Evolutionary conservation across 2,113 vertebrate species (phyloP).

Genomic region (Lepus americanus): DNA sequence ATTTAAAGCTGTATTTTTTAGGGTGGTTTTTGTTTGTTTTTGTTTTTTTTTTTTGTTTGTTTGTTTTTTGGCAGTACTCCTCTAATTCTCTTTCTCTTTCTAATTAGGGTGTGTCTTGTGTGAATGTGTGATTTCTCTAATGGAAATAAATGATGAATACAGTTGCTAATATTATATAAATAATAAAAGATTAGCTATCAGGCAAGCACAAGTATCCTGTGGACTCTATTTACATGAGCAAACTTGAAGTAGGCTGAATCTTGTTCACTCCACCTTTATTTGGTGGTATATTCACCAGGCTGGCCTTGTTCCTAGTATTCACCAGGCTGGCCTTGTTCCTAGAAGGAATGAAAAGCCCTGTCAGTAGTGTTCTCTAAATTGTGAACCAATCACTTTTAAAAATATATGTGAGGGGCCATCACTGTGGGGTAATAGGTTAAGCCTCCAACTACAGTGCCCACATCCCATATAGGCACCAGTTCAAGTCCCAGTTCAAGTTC

Average conservation of each 20-base stretch:
- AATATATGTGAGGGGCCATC: no score
- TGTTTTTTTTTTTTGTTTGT: neutral
- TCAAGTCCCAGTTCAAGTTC: no score
- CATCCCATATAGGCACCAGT: no score
- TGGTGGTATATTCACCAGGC: neutral
- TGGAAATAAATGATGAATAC: neutral
- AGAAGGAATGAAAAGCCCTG: neutral
- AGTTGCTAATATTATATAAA: slow-evolving; percentile 45
- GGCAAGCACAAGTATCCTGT: neutral
- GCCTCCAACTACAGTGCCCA: no score
- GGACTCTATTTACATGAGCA: neutral
- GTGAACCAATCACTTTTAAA: neutral
- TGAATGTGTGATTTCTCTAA: neutral
- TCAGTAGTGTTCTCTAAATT: neutral
- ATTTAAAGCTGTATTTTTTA: slow-evolving; percentile 15
- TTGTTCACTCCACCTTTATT: neutral
- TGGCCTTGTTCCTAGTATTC: neutral
- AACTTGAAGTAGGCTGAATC: neutral
- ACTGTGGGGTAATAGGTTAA: no score
- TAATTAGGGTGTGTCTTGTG: neutral
- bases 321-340: neutral
- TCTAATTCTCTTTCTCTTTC: slow-evolving; percentile 20
- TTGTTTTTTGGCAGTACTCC: neutral
- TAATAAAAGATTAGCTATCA: slow-evolving; percentile 14
- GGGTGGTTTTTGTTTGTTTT: neutral